These are phyloP conservation scores for Microctenopoma lineatum DNA, from an alignment of 2,797 vertebrate species.

Conservation along the genomic window DNA sequence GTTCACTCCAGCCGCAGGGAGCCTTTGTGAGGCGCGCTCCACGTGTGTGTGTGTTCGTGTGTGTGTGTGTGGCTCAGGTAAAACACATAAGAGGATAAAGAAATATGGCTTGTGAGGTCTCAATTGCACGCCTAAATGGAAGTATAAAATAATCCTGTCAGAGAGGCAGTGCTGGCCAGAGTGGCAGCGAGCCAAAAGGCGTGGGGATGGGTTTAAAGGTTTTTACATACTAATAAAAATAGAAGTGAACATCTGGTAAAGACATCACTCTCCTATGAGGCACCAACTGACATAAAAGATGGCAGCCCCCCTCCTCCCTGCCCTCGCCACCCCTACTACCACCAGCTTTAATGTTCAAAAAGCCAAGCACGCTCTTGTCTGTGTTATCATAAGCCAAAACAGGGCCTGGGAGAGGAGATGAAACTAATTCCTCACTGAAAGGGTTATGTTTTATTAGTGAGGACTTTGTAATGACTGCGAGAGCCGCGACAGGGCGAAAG, in stretches of 20 bases:
- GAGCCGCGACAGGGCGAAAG: conserved; percentile 28
- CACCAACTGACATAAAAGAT: conserved; percentile 72
- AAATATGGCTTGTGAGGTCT: conserved; percentile 58
- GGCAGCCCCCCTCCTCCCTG: conserved; percentile 37
- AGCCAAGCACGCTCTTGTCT: conserved; percentile 63
- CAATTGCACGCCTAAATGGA: conserved; percentile 56
- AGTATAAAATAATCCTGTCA: conserved; percentile 67
- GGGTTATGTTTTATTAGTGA: conserved; percentile 77
- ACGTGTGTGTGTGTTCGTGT: conserved; percentile 27
- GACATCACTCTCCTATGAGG: conserved; percentile 72
- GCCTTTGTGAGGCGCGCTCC: conserved; percentile 53
- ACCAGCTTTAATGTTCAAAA: conserved; percentile 65
- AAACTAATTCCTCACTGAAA: conserved; percentile 69
- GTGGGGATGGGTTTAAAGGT: conserved; percentile 51
- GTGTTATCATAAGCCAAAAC: conserved; percentile 72
- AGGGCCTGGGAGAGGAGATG: conserved; percentile 66
- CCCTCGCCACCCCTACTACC: conserved; percentile 31
- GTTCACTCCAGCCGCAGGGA: conserved; percentile 49
- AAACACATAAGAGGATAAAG: conserved; percentile 56
- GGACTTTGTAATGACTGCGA: conserved; percentile 67
- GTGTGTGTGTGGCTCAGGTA: conserved; percentile 32
- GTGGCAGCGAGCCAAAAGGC: conserved; percentile 54
- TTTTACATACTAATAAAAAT: conserved; percentile 76
- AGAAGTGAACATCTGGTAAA: conserved; percentile 78
- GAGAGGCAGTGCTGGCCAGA: conserved; percentile 52